phyloP scores from a whole-genome alignment of 2,113 vertebrate species.

The Microcebus murinus region DNA sequence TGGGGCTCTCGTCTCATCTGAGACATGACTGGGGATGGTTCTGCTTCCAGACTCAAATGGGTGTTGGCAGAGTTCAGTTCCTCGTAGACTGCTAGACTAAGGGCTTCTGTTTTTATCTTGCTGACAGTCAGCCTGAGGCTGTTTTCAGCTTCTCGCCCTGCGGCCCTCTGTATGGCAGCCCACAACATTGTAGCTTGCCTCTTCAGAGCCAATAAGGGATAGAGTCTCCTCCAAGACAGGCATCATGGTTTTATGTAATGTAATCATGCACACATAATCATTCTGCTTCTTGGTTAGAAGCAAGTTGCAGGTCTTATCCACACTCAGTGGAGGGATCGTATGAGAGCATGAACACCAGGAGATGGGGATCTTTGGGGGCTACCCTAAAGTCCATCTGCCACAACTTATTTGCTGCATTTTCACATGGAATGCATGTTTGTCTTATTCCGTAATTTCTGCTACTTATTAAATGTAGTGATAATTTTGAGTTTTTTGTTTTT shows the following conservation, averaged over 20 bases:
- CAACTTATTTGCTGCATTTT: background rate
- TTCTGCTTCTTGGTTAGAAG: too few relatives aligned
- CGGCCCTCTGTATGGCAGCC: too few relatives aligned
- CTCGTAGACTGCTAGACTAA: background rate
- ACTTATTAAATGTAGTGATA: conserved; percentile 28
- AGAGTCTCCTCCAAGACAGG: background rate
- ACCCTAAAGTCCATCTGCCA: background rate
- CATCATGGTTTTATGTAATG: background rate
- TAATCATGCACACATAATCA: background rate
- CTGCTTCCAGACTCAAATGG: background rate
- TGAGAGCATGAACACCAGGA: background rate
- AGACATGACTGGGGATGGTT: background rate
- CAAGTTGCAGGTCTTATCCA: too few relatives aligned
- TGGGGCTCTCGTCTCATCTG: background rate
- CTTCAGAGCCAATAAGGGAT: too few relatives aligned
- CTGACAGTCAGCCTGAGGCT: too few relatives aligned
- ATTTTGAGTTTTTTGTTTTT: conserved; percentile 43
- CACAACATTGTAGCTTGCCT: too few relatives aligned
- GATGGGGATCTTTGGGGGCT: background rate
- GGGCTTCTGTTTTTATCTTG: too few relatives aligned
- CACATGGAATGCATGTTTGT: conserved; percentile 1
- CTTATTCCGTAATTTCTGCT: conserved; percentile 54
- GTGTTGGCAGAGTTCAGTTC: background rate
- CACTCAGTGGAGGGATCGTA: background rate
- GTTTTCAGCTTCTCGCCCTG: too few relatives aligned